Conservation (phyloP, 2,113 vertebrate species). For the Vanacampus margaritifer region DNA sequence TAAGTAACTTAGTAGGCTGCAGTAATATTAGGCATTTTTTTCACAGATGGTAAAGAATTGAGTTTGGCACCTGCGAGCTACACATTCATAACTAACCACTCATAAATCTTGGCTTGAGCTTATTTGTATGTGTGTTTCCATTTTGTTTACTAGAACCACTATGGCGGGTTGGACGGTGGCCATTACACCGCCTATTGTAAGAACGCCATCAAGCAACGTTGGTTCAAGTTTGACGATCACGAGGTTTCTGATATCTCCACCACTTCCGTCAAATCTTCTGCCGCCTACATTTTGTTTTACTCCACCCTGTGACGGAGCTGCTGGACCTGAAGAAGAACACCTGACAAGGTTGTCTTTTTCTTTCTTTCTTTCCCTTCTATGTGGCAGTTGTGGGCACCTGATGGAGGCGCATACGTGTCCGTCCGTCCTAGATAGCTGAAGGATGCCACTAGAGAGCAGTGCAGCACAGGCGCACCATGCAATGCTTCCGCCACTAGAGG, state of each 20-base stretch:
- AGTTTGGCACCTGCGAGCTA: not conserved
- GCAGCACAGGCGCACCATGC: conserved; percentile 24
- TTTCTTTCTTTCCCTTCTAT: conserved; percentile 8
- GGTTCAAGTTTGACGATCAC: conserved; percentile 98
- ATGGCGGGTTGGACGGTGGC: conserved; percentile 91
- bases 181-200: conserved; percentile 98
- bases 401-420: conserved; percentile 5
- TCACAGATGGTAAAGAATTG: not conserved
- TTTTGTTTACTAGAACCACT: conserved; percentile 83
- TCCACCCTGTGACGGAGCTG: conserved; percentile 79
- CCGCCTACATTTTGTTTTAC: conserved; percentile 98
- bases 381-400: conserved; percentile 38
- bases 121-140: not conserved
- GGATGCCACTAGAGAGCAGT: conserved; percentile 5
- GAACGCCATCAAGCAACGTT: conserved; percentile 83
- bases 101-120: not conserved
- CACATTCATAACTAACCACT: not conserved
- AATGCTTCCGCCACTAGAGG: conserved; percentile 53
- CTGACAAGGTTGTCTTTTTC: conserved; percentile 24
- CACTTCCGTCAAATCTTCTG: conserved; percentile 89
- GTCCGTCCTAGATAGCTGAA: not conserved
- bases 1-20: no score
- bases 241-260: conserved; percentile 90
- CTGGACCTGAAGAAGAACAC: conserved; percentile 52
- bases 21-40: no score